A percentile compares a stretch with the other conserved stretches of the same genome.
Conservation (phyloP, 2,113 vertebrate genomes). For the Arenaria interpres region DNA sequence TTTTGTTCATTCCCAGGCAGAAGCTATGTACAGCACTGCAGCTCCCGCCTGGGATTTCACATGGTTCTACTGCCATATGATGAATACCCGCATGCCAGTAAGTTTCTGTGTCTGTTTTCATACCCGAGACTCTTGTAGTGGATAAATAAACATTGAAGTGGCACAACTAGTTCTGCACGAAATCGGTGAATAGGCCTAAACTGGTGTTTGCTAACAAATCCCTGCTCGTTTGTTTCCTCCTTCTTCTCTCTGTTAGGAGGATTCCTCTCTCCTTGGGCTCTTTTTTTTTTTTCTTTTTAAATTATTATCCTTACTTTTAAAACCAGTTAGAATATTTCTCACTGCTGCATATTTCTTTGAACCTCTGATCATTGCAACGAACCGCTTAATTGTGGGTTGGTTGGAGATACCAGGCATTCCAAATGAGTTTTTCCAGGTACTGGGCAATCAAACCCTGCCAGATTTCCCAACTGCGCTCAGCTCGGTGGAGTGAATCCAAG, state of each 20-base stretch:
- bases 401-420: conserved; percentile 8
- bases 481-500: not conserved
- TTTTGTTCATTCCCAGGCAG: not conserved
- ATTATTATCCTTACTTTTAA: not conserved
- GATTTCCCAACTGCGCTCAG: not conserved
- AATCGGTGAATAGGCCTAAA: not conserved
- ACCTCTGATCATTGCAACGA: not conserved
- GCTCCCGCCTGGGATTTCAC: not conserved
- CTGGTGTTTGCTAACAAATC: not conserved
- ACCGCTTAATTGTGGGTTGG: not conserved
- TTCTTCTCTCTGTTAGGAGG: not conserved
- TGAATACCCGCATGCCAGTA: not conserved
- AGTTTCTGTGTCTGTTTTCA: not conserved
- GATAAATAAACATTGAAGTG: conserved; percentile 31
- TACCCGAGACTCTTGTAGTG: not conserved
- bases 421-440: conserved; percentile 4
- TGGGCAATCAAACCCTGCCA: not conserved
- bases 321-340: not conserved
- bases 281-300: not conserved
- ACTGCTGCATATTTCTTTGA: not conserved
- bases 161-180: conserved; percentile 21
- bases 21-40: not conserved
- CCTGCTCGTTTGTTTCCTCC: not conserved
- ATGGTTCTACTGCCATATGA: not conserved
- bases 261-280: not conserved